Conservation (phyloP, 2,113 vertebrate species). For the Phalacrocorax carbo region DNA sequence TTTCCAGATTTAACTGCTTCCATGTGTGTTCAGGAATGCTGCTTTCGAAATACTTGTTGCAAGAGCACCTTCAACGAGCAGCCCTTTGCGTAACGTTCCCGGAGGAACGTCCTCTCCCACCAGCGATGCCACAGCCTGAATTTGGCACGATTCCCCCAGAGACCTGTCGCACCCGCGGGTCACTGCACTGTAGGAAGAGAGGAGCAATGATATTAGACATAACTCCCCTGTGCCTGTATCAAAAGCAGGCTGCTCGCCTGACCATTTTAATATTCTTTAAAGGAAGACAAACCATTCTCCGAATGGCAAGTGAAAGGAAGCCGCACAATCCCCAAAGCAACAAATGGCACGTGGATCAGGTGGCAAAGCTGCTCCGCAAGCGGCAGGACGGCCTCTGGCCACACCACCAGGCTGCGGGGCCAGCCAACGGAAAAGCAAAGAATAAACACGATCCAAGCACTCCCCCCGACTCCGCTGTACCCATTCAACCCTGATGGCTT, state of each 20-base stretch:
- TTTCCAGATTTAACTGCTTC: neutral
- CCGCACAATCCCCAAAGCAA: neutral
- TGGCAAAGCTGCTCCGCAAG: neutral
- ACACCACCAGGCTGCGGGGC: rapidly evolving
- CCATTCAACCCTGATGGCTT: neutral
- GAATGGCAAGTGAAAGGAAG: rapidly evolving
- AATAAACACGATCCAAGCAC: neutral
- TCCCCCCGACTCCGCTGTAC: rapidly evolving
- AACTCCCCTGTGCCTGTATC: neutral
- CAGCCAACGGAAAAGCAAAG: rapidly evolving
- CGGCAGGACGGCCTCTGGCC: neutral
- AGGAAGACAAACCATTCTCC: neutral
- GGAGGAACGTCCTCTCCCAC: neutral
- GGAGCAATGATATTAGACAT: rapidly evolving
- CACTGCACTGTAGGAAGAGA: neutral
- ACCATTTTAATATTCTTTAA: rapidly evolving
- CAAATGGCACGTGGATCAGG: rapidly evolving
- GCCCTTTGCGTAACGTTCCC: rapidly evolving
- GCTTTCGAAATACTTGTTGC: neutral
- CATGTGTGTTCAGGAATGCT: rapidly evolving
- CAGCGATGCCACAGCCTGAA: neutral
- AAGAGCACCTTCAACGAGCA: neutral
- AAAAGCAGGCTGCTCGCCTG: neutral
- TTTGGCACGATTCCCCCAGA: too few species aligned
- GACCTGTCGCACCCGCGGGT: rapidly evolving